Base-by-base conservation (phyloP, 2,113 vertebrate species). In the Sorex fumeus region DNA sequence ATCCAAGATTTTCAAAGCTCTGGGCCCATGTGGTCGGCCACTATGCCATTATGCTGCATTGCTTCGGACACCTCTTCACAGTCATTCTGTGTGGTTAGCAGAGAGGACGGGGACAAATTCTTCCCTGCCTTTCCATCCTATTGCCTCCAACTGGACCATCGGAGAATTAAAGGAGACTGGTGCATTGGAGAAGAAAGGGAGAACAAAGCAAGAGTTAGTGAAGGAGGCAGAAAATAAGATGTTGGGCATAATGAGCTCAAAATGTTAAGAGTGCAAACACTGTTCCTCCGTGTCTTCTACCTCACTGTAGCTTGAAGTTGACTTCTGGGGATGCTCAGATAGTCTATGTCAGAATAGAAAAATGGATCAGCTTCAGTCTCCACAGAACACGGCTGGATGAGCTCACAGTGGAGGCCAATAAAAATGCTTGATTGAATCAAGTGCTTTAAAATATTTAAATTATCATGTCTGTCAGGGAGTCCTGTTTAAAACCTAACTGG, bases 381-480 rank as follows among this genome's bases (percentile, higher is more conserved):
- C 34, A 81, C 36, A 82, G 82, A 78, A 75, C 30, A 53, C n/a
- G 43, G 69, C 23, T 78, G 66, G 40, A 57, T 89, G 75, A 78
- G 53, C 32, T 70, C n/a, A 82, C 25, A 85, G 76, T 53, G 32
- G 53, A 6, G 8, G 57, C 9, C 60, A 70, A 76, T 36, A 50
- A 78, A 83, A 77, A 88, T 75, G 30, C 6, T 28, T 87, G 77
- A 74, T 53, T 62, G 50, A 78, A 43, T 53, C 60, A n/a, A 40
- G 40, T 53, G 57, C 60, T 92, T 92, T 76, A 8, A 87, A 91
- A 70, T 89, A 82, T 62, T 81, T 90, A 82, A 74, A 87, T 75
- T 78, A 85, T 45, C 82, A 15, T 69, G 50, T 88, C 71, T 74
- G 66, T 83, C 32, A 47, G 78, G 45, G 40, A 45, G 15, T 74